Evolutionary conservation across 2,113 vertebrate species (phyloP), one percentile per base, ranked within the genome.

Genomic region (Pseudorhombus dupliciocellatus): DNA sequence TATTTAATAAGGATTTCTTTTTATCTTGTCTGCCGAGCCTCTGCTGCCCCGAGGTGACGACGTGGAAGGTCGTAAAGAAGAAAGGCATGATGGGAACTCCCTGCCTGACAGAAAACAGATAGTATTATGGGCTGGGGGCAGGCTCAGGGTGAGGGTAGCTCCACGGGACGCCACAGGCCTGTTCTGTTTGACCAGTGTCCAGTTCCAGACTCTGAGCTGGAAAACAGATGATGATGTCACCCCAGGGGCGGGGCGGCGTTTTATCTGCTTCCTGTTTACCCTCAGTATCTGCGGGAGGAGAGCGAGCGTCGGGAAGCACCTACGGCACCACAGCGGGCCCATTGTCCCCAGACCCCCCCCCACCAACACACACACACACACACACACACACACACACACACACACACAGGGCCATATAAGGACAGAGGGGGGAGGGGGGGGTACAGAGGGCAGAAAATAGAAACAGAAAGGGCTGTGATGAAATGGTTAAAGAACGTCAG

Each of bases 181-280:
- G 12, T 73, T 61, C 66, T 85, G 40, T 69, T 83, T 71, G 60
- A 74, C 60, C 75, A 64, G 69, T 12, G 0, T 51, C 54, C 70
- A 66, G 55, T 66, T 73, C 2, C 68, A 70, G 66, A 68, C 52
- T 42, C 52, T 64, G n/a, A 65, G 50, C 7, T 44, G 14, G 51
- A 85, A 83, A 84, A 61, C 52, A 84, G 69, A 57, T 12, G 25
- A 73, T 85, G 85, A 86, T 66, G 90, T 84, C 84, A 44, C 64
- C 37, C 40, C 0, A 2, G 61, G 67, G 69, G 66, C 63, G 46
- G 28, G 26, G 65, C 24, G 60, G 60, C 54, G 55, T 66, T 82
- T 84, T 68, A 77, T 88, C 85, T 56, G 64, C 88, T 87, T 91
- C 90, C 90, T 89, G 90, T 91, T 91, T 91, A 83, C 83, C 55